A percentile compares a stretch with the other conserved stretches of the same genome.
These are phyloP conservation scores for Sycophila sp. DNA, from an alignment of 1,140 invertebrate species.

Conservation along the genomic window DNA sequence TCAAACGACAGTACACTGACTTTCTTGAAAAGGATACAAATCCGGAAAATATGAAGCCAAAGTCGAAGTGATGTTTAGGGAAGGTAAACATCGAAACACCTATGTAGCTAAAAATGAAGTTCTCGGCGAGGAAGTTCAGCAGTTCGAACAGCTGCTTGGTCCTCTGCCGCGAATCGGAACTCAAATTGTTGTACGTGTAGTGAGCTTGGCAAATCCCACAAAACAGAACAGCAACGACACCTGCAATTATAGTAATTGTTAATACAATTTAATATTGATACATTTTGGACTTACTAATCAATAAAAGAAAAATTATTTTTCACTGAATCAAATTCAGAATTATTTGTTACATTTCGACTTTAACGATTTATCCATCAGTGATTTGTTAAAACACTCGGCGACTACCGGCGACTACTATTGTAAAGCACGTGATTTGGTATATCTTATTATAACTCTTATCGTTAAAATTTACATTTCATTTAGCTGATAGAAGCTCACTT, in stretches of 20 bases:
- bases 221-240: conserved; percentile 95
- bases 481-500: too few relatives aligned
- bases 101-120: conserved; percentile 99
- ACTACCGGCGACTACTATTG: too few relatives aligned
- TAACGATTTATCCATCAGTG: too few relatives aligned
- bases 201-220: conserved; percentile 99
- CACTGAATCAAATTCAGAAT: too few relatives aligned
- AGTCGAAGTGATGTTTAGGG: conserved; percentile 93
- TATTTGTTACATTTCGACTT: too few relatives aligned
- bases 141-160: conserved; percentile 97
- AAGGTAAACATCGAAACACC: conserved; percentile 99
- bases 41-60: conserved; percentile 89
- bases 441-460: too few relatives aligned
- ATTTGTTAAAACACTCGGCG: too few relatives aligned
- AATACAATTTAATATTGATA: conserved; percentile 1
- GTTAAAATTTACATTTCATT: too few relatives aligned
- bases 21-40: conserved; percentile 84
- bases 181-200: conserved; percentile 98
- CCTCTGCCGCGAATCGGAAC: conserved; percentile 83
- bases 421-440: too few relatives aligned
- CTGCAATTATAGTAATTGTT: conserved; percentile 61
- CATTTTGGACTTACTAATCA: background rate
- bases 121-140: conserved; percentile 96
- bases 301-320: conserved; percentile 16
- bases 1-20: too few relatives aligned